These are phyloP conservation scores for Caenorhabditis latens DNA, from an alignment of 1,140 invertebrate species.

Conservation along the genomic window DNA sequence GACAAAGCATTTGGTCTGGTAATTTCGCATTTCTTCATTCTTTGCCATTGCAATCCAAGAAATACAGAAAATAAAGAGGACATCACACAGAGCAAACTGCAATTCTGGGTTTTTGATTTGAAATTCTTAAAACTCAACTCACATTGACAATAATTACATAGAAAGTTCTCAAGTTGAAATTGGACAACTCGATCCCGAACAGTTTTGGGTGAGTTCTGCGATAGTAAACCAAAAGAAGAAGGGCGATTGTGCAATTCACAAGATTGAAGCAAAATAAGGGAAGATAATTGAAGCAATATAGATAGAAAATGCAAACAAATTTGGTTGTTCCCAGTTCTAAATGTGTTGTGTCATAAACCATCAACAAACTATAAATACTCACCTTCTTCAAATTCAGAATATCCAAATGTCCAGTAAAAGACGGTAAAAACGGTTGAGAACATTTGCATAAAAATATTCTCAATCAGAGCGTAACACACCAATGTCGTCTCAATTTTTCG, in stretches of 20 bases:
- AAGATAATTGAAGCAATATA: conserved; percentile 3
- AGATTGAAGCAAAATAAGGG: not conserved
- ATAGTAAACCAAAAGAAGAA: not conserved
- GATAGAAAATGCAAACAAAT: conserved; percentile 7
- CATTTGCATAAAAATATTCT: not conserved
- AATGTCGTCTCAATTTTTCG: conserved; percentile 12
- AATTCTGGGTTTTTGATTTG: not conserved
- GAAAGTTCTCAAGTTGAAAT: conserved; percentile 9
- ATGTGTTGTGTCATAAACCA: not conserved
- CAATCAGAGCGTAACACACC: not conserved
- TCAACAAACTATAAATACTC: not conserved
- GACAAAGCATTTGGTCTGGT: conserved; percentile 23
- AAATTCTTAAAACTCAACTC: not conserved
- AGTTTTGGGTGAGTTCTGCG: not conserved
- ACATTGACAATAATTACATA: conserved; percentile 1
- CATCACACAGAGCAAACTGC: not conserved
- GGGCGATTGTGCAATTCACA: not conserved
- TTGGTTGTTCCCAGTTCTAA: conserved; percentile 10
- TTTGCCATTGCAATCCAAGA: conserved; percentile 39
- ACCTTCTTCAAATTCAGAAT: not conserved
- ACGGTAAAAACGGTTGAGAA: not conserved
- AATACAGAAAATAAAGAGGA: conserved; percentile 26
- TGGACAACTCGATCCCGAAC: not conserved
- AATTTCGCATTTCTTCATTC: not conserved
- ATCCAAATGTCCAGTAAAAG: conserved; percentile 32